phyloP scores from a whole-genome alignment of 1,140 invertebrate genomes.

The Heliconius eleuchia region DNA sequence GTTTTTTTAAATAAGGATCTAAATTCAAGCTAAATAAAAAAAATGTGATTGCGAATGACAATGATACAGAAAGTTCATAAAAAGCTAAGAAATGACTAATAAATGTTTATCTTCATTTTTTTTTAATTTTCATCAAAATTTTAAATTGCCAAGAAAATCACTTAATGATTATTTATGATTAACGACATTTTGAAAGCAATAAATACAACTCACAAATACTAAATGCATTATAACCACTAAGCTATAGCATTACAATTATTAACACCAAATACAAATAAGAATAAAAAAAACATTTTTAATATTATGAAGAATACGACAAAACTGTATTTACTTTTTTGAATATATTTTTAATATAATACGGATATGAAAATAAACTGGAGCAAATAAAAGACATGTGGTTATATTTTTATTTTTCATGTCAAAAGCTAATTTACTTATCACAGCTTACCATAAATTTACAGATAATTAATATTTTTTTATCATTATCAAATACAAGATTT shows the following conservation, averaged over 20 bases:
- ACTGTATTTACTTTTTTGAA: neutral
- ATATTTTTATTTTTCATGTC: neutral
- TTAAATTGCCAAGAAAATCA: neutral
- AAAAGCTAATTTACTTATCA: constrained; percentile 1
- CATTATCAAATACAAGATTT: neutral
- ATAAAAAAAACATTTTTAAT: neutral
- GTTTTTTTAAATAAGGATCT: too few species aligned
- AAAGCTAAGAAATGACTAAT: neutral
- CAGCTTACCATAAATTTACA: neutral
- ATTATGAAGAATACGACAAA: neutral
- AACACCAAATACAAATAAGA: neutral
- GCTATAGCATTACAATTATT: neutral
- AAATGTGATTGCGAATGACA: neutral
- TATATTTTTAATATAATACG: neutral
- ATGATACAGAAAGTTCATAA: neutral
- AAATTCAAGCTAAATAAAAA: neutral
- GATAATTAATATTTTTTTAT: neutral
- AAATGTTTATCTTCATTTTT: neutral
- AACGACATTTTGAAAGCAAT: neutral
- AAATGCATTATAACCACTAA: neutral
- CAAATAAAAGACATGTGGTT: neutral
- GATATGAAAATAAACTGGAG: neutral
- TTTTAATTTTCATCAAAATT: neutral
- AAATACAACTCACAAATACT: neutral
- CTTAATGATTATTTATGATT: neutral